Evolutionary conservation across 1,140 invertebrate genomes (phyloP), one percentile per base, ranked within the genome.

Genomic region (Phthorimaea operculella): DNA sequence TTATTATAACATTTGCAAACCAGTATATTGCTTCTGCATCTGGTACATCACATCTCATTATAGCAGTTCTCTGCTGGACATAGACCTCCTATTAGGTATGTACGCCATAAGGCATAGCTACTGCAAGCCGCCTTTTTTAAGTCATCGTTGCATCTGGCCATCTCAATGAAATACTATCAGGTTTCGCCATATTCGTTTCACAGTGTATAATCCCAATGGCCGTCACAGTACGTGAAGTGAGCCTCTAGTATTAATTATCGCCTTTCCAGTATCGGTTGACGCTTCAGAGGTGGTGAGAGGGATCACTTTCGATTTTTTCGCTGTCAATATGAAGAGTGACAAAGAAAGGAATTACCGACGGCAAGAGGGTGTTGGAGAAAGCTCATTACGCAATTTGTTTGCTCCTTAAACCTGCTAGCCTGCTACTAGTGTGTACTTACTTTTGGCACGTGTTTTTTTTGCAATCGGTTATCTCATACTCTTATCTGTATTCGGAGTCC

Each of bases 401-500:
- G 52, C 48, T 66, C 63, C 63, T 66, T 56, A 39, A 39, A 39
- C 36, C 36, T 39, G 36, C n/a, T 3, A 12, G 10, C 36, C n/a
- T n/a, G 36, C 10, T n/a, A n/a, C n/a, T n/a, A n/a, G 3, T 39
- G 36, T 39, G n/a, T n/a, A 39, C 10, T 39, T 28, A 28, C 21
- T 28, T 28, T 39, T 39, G 3, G 36, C 36, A 39, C 8, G n/a
- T 39, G 36, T 39, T 5, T 18, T 54, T 47, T 18, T 21, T 16
- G 33, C 58, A 52, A 57, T 21, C 33, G 51, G 51, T 57, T 57
- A 52, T 60, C 57, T 47, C 44, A 15, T 55, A 16, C 42, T 49
- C 60, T 70, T 68, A 70, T 70, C 65, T 57, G 52, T 52, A 64
- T 64, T 65, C 67, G 58, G 57, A 52, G 36, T 33, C 51, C 59